Percentiles rank a stretch among this genome's conserved stretches.
phyloP scores from a whole-genome alignment of 2,888 invertebrate species.

The Artemia sinica region DNA sequence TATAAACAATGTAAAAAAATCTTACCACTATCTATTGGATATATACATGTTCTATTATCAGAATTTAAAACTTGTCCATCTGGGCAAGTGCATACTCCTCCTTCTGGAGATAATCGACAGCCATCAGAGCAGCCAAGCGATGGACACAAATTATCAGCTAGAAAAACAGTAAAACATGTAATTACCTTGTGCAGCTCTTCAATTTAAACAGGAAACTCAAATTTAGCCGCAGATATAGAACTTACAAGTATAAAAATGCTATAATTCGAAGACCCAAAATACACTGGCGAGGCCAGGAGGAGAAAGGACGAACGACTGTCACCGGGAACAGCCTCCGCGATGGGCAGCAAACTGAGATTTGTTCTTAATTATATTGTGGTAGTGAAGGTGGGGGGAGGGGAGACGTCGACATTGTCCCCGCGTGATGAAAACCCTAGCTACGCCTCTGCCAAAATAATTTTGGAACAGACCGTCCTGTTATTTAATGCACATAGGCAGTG shows the following conservation, averaged over 20 bases:
- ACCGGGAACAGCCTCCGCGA: too few relatives aligned
- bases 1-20: too few relatives aligned
- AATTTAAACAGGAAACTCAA: slow-evolving; percentile 30
- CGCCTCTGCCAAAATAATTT: too few relatives aligned
- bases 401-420: too few relatives aligned
- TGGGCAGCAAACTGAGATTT: too few relatives aligned
- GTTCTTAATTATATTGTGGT: too few relatives aligned
- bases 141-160: slow-evolving; percentile 60
- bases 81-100: slow-evolving; percentile 77
- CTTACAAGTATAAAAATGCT: slow-evolving; percentile 12
- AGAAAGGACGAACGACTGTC: too few relatives aligned
- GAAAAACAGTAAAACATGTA: slow-evolving; percentile 14
- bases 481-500: too few relatives aligned
- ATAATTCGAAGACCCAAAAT: not conserved
- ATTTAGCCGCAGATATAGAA: slow-evolving; percentile 19
- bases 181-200: not conserved
- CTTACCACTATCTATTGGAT: slow-evolving; percentile 36
- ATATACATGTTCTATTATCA: slow-evolving; percentile 58
- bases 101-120: slow-evolving; percentile 72
- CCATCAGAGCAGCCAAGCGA: slow-evolving; percentile 72
- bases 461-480: too few relatives aligned
- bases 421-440: too few relatives aligned
- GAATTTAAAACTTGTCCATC: slow-evolving; percentile 62
- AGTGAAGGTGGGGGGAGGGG: too few relatives aligned
- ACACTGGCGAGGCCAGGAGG: not conserved